Conservation (phyloP, 2,113 vertebrate species). For the Myotis brandtii region DNA sequence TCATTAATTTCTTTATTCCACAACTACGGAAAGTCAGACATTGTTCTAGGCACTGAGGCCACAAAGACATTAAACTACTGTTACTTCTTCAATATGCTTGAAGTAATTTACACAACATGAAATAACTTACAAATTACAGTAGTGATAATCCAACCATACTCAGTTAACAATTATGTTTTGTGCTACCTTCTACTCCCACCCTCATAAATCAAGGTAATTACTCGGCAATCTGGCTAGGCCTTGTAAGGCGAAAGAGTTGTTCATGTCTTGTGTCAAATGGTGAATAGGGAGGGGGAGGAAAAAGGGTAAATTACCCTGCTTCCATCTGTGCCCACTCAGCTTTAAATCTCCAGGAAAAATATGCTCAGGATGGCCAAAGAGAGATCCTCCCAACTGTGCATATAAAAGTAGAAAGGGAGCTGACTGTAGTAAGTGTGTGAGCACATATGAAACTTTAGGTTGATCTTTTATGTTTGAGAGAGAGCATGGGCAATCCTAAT, state of each 20-base stretch:
- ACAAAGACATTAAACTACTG: neutral
- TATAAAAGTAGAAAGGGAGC: neutral
- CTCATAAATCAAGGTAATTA: constrained; percentile 78
- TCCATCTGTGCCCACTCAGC: constrained; percentile 63
- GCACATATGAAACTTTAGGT: neutral
- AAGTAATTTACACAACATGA: neutral
- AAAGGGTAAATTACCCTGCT: constrained; percentile 35
- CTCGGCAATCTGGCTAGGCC: constrained; percentile 62
- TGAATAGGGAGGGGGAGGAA: constrained; percentile 10
- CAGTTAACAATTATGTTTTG: constrained; percentile 49
- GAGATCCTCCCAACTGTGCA: neutral
- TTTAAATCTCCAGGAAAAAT: constrained; percentile 44
- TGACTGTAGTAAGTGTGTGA: neutral
- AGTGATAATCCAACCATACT: constrained; percentile 8
- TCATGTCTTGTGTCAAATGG: constrained; percentile 52
- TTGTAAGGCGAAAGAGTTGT: constrained; percentile 64
- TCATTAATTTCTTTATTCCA: neutral
- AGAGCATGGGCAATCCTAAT: rapidly evolving
- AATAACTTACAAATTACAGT: constrained; percentile 29
- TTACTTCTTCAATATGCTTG: neutral
- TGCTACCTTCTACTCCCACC: constrained; percentile 42
- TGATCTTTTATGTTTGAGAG: neutral
- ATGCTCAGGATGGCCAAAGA: neutral
- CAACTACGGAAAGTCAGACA: neutral
- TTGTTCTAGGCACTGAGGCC: neutral